Percentiles rank a stretch among this genome's conserved stretches.
Evolutionary conservation across 1,140 invertebrate genomes (phyloP).

Genomic region (Dermatophagoides farinae): DNA sequence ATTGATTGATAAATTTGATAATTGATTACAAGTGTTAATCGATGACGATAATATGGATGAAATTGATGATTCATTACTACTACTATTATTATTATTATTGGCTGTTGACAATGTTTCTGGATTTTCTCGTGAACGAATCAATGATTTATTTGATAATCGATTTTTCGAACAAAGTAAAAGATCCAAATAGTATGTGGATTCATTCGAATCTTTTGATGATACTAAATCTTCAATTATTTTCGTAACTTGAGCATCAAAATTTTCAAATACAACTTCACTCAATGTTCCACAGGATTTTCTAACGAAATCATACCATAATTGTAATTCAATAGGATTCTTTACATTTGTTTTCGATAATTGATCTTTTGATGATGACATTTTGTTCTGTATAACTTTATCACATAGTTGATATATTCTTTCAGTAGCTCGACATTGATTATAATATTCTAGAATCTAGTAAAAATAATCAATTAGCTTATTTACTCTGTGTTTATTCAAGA

Average conservation of each 20-base stretch:
- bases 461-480: neutral
- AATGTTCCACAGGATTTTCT: conserved; percentile 3
- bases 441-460: conserved; percentile 11
- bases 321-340: conserved; percentile 15
- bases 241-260: conserved; percentile 3
- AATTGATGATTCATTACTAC: neutral
- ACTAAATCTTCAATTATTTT: conserved; percentile 1
- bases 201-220: neutral
- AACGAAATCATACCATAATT: conserved; percentile 16
- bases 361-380: neutral
- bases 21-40: neutral
- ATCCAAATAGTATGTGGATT: neutral
- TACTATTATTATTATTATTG: neutral
- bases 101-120: neutral
- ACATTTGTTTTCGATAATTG: neutral
- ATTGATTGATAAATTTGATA: neutral
- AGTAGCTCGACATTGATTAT: conserved; percentile 8
- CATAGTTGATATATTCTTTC: conserved; percentile 8
- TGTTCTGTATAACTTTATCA: neutral
- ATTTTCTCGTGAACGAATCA: neutral
- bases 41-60: neutral
- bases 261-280: conserved; percentile 7
- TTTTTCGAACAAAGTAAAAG: neutral
- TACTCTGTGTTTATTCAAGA: no score
- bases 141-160: neutral